phyloP scores from a whole-genome alignment of 2,888 invertebrate genomes.

The Athalia cordata region DNA sequence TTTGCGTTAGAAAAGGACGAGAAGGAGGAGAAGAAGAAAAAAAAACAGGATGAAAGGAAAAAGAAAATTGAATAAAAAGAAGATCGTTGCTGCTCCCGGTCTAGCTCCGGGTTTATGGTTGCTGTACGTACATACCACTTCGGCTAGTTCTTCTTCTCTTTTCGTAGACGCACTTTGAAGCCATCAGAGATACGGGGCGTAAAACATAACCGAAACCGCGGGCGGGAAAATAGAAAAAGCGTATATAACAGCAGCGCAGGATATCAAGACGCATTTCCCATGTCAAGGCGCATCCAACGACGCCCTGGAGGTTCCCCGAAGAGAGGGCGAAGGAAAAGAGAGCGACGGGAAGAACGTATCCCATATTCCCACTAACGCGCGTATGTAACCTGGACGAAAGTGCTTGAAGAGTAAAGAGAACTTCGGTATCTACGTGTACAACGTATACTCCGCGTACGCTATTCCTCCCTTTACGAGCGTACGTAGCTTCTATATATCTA shows the following conservation, averaged over 20 bases:
- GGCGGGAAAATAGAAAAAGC: too few relatives aligned
- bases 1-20: too few relatives aligned
- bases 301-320: constrained; percentile 8
- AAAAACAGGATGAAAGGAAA: too few relatives aligned
- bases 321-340: too few relatives aligned
- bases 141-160: not conserved
- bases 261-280: constrained; percentile 19
- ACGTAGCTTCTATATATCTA: not conserved
- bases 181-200: constrained; percentile 18
- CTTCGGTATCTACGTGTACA: constrained; percentile 13
- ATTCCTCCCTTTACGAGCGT: constrained; percentile 32
- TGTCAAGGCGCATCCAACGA: constrained; percentile 39
- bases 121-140: not conserved
- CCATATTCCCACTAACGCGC: not conserved
- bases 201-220: constrained; percentile 29
- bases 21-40: too few relatives aligned
- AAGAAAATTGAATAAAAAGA: too few relatives aligned
- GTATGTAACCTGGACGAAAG: not conserved
- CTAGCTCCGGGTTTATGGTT: too few relatives aligned
- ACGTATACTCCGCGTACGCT: not conserved
- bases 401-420: constrained; percentile 23
- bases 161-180: constrained; percentile 33
- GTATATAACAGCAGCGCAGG: not conserved
- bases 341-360: not conserved
- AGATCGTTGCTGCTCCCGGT: too few relatives aligned